Evolutionary conservation across 2,888 invertebrate species (phyloP), one percentile per base, ranked within the genome.

Genomic region (Seladonia tumulorum): DNA sequence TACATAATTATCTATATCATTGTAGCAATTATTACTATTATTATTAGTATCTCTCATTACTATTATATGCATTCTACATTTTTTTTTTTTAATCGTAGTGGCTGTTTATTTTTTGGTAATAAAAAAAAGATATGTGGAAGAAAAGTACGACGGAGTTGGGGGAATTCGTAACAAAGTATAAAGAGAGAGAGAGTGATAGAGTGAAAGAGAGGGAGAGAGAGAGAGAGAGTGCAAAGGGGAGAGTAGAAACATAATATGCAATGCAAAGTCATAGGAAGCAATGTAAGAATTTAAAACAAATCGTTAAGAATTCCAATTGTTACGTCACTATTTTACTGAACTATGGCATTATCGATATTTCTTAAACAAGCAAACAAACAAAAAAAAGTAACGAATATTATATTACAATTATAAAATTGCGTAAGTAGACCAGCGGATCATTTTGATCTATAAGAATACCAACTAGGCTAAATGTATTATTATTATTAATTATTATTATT

Each of bases 391-490:
- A 86, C 76, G 72, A 71, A 86, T 76, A 88, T 85, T 83, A 79
- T 86, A 87, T 85, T 89, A 83, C 74, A 72, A 88, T 84, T 89
- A 88, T 88, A 88, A 92, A 92, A 90, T 90, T 90, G 90, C 90
- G 89, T 92, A 91, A 90, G 87, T 92, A 92, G 90, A 91, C 90
- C 90, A 91, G 87, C 89, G 88, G 91, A 92, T 92, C 90, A 91
- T 80, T 92, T 92, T 90, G 92, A 93, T 92, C 90, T 90, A 91
- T 92, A 92, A 93, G 90, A 73, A 93, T 93, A 93, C 90, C 91
- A 91, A 90, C 85, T 94, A 94, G 93, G 91, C 88, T 94, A 93
- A 93, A 93, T 93, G 93, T 93, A 93, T 93, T 94, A 93, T 93
- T 93, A 92, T 92, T 83, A 87, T 92, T 89, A 92, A 91, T 87